A percentile compares a stretch with the other conserved stretches of the same genome.
Conservation (phyloP, 2,797 vertebrate species). For the Sylvilagus floridanus region DNA sequence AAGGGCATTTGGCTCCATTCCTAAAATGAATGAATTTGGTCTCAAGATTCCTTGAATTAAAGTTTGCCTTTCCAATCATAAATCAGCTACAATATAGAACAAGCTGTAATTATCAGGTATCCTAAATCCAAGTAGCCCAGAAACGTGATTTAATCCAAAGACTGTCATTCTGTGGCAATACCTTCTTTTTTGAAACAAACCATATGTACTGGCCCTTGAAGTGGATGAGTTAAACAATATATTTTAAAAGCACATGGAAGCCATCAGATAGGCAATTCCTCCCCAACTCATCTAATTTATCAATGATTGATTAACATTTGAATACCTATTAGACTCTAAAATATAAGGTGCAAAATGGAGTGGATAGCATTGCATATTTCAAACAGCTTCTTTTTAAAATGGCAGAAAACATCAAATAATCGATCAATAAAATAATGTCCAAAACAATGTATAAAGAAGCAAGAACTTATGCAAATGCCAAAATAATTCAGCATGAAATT, state of each 20-base stretch:
- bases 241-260: constrained; percentile 3
- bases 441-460: neutral
- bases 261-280: neutral
- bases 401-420: neutral
- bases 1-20: neutral
- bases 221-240: neutral
- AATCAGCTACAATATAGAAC: neutral
- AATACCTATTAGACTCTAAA: neutral
- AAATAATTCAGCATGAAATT: neutral
- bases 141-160: neutral
- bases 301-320: neutral
- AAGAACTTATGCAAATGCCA: neutral
- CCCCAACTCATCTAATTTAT: neutral
- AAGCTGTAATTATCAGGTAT: neutral
- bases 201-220: neutral
- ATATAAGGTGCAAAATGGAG: neutral
- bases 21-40: constrained; percentile 10
- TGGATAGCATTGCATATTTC: neutral
- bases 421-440: neutral
- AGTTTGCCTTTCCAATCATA: neutral
- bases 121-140: neutral
- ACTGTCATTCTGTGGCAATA: neutral
- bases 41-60: neutral
- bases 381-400: neutral
- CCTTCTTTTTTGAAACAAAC: neutral